Conservation (phyloP, 2,113 vertebrate genomes). For the Zapornia atra region DNA sequence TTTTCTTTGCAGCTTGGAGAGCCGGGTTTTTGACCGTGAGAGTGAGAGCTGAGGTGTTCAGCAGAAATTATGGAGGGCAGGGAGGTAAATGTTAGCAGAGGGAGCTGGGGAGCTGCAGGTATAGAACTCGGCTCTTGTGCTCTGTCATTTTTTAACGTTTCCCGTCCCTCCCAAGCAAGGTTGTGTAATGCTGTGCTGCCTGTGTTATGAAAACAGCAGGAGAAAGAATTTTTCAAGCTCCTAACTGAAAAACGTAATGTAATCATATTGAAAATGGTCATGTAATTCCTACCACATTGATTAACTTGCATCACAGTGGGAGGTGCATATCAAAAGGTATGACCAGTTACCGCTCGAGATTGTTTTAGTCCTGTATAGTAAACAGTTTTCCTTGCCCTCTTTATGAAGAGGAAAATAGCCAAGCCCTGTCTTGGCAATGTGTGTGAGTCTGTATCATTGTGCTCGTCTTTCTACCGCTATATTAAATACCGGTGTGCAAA, state of each 20-base stretch:
- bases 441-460: background rate
- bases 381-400: background rate
- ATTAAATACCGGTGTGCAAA: background rate
- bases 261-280: background rate
- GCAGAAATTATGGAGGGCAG: background rate
- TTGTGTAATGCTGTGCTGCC: background rate
- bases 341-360: background rate
- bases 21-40: background rate
- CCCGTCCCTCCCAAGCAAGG: background rate
- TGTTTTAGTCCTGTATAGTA: background rate
- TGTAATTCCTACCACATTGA: background rate
- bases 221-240: background rate
- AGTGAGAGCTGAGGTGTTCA: background rate
- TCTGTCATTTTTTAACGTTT: background rate
- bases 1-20: conserved; percentile 13
- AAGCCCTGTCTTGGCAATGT: background rate
- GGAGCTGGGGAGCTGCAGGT: background rate
- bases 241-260: background rate
- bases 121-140: background rate
- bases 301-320: background rate
- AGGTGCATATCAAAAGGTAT: background rate
- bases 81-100: background rate
- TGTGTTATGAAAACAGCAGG: background rate
- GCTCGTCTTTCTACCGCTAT: background rate
- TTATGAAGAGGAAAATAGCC: background rate